Evolutionary conservation across 2,797 vertebrate genomes (phyloP).

Genomic region (Sternarchorhynchus goeldii): DNA sequence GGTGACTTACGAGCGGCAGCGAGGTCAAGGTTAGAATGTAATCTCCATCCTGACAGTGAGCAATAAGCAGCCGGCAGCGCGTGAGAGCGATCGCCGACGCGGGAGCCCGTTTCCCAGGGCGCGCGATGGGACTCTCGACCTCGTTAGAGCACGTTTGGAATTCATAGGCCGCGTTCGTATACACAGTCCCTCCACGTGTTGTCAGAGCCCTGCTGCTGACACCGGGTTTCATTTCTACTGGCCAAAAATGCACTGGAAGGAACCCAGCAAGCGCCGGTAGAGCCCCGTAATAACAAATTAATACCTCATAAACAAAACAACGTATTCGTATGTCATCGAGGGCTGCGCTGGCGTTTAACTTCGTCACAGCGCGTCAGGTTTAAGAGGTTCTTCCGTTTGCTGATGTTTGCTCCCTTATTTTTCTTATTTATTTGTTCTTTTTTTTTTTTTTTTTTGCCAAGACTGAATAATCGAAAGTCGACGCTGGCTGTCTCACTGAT

Average conservation of each 20-base stretch:
- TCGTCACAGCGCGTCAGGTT: conserved; percentile 63
- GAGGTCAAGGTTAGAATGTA: conserved; percentile 69
- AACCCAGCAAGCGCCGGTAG: not conserved
- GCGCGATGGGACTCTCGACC: conserved; percentile 19
- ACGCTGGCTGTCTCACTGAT: not conserved
- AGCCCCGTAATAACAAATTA: conserved; percentile 58
- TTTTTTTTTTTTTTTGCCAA: not conserved
- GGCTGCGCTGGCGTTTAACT: conserved; percentile 49
- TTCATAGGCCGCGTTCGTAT: conserved; percentile 14
- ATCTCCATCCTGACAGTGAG: conserved; percentile 61
- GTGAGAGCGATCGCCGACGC: not conserved
- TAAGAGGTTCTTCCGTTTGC: conserved; percentile 55
- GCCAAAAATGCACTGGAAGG: conserved; percentile 14
- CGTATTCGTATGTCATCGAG: conserved; percentile 64
- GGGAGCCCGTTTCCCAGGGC: conserved; percentile 30
- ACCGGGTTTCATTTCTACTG: not conserved
- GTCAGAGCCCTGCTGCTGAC: not conserved
- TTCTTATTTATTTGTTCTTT: too few species aligned
- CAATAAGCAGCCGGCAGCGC: conserved; percentile 37
- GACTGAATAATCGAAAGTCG: conserved; percentile 67
- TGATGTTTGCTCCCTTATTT: conserved; percentile 42
- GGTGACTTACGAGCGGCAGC: conserved; percentile 63
- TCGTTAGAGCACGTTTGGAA: conserved; percentile 29
- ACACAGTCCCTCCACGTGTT: not conserved
- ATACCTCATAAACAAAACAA: conserved; percentile 62